Base-by-base conservation (phyloP, 2,797 vertebrate genomes). In the Sebastes itinus region DNA sequence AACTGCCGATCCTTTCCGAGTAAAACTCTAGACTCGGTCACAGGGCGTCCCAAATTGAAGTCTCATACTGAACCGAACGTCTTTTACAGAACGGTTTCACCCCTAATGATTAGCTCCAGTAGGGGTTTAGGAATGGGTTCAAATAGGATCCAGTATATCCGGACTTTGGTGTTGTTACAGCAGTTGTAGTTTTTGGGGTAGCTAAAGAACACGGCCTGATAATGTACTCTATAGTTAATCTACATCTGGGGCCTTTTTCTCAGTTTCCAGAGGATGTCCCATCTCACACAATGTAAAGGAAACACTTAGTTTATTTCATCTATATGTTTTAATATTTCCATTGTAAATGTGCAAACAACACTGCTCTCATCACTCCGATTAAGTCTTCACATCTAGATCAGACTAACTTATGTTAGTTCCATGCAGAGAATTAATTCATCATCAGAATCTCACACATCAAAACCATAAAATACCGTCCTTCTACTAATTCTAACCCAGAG, bases 371-470 rank as follows among this genome's bases (percentile, higher is more conserved):
- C 0, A 23, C 54, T 1, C 59, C 28, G 18, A 22, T 60, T 54
- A 23, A n/a, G 52, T 74, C 14, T 72, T 66, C 18, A 7, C 58
- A n/a, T 61, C 18, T 38, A 10, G 30, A 13, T 60, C 49, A 25
- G 30, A 75, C 61, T 70, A 56, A 77, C 62, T n/a, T 58, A 6
- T 25, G 25, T 58, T 54, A 9, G 10, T 60, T 7, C 7, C 18
- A 38, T 72, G 28, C 42, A 65, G 14, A 13, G 28, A 75, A 77
- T 79, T 3, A 66, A 71, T 72, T 70, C 73, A 56, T 75, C 64
- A 35, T 76, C 64, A 35, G 2, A 71, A 16, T 70, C 25, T 72
- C 38, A n/a, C 28, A n/a, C 63, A 71, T 75, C 55, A 70, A 4
- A 27, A 35, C 23, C 49, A 52, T 2, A 35, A 12, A 61, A 67